Conservation (phyloP, 2,113 vertebrate species). For the Bothrops jararaca region DNA sequence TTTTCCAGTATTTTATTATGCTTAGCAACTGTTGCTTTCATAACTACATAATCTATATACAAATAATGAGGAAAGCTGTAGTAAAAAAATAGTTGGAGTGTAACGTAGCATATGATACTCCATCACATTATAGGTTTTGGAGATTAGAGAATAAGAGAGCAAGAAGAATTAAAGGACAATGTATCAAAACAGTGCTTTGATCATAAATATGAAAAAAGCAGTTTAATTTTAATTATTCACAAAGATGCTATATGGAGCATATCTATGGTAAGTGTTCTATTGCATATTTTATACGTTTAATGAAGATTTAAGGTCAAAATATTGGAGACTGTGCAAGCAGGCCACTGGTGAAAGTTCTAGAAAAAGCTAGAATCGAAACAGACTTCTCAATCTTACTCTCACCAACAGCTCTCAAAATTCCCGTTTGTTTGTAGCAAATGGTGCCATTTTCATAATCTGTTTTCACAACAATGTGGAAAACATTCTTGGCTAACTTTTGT, state of each 20-base stretch:
- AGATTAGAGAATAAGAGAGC: background rate
- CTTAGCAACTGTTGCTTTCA: background rate
- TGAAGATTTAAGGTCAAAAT: constrained; percentile 31
- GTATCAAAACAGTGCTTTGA: constrained; percentile 13
- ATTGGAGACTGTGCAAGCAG: constrained; percentile 28
- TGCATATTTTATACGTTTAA: constrained; percentile 48
- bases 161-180: constrained; percentile 19
- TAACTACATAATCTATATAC: background rate
- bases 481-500: background rate
- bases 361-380: background rate
- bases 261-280: constrained; percentile 1
- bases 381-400: background rate
- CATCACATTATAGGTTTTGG: constrained; percentile 50
- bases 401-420: background rate
- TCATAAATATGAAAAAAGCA: background rate
- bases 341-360: background rate
- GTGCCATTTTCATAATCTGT: background rate
- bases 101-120: background rate
- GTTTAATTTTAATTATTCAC: constrained; percentile 53
- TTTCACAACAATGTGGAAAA: background rate
- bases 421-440: background rate
- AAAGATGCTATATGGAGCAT: constrained; percentile 10
- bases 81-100: background rate
- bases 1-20: background rate
- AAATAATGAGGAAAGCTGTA: background rate